phyloP scores from a whole-genome alignment of 2,888 invertebrate genomes.

The Apodemia duryi region DNA sequence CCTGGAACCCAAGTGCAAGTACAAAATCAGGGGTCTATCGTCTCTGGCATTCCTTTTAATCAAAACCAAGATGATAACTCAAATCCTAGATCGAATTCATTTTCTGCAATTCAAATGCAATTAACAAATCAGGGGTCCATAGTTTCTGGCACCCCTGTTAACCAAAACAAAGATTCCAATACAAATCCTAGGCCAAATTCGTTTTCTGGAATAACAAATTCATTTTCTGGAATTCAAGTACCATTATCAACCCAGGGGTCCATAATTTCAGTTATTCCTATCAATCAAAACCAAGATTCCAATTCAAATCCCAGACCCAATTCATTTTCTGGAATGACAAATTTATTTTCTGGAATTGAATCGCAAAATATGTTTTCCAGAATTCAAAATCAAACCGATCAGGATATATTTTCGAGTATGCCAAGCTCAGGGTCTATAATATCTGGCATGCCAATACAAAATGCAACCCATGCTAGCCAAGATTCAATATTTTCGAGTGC shows the following conservation, averaged over 20 bases:
- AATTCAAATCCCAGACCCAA: background rate
- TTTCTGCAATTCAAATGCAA: background rate
- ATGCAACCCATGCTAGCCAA: conserved; percentile 19
- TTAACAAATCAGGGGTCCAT: conserved; percentile 37
- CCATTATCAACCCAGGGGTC: conserved; percentile 33
- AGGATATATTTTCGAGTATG: background rate
- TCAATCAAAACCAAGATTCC: conserved; percentile 10
- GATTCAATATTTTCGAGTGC: conserved; percentile 15
- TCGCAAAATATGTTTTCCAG: background rate
- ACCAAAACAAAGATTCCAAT: conserved; percentile 6
- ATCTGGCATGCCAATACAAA: conserved; percentile 26
- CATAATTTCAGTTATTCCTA: conserved; percentile 37
- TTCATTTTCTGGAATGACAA: conserved; percentile 3
- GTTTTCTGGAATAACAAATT: conserved; percentile 4
- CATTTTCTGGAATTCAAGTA: background rate
- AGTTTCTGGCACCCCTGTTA: conserved; percentile 35
- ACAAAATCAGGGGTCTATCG: conserved; percentile 22
- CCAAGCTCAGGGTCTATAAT: conserved; percentile 16
- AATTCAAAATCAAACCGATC: conserved; percentile 3
- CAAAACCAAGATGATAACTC: background rate
- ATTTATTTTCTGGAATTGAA: background rate
- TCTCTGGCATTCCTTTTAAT: conserved; percentile 21
- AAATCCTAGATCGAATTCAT: background rate
- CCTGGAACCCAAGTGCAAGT: background rate
- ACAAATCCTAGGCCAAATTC: background rate